phyloP scores from a whole-genome alignment of 2,797 vertebrate genomes.

The Tinamus major region DNA sequence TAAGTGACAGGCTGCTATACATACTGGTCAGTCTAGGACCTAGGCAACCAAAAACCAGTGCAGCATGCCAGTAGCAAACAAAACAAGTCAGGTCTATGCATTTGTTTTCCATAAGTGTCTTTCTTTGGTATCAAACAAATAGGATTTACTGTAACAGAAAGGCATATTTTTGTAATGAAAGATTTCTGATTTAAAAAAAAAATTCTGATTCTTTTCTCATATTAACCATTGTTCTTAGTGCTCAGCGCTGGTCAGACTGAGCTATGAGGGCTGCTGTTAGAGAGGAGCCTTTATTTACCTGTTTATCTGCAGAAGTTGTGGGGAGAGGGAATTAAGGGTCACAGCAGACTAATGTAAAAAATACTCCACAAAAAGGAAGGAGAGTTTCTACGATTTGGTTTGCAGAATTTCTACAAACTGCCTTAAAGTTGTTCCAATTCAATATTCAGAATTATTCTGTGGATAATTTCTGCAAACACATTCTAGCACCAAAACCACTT shows the following conservation, averaged over 20 bases:
- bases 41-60: background rate
- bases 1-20: background rate
- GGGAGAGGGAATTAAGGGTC: background rate
- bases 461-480: conserved; percentile 49
- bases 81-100: background rate
- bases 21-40: background rate
- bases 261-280: background rate
- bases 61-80: background rate
- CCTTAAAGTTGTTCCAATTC: background rate
- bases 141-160: background rate
- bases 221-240: background rate
- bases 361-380: background rate
- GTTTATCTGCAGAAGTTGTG: background rate
- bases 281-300: background rate
- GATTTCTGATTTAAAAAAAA: background rate
- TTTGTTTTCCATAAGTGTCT: background rate
- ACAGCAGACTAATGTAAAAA: background rate
- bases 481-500: background rate
- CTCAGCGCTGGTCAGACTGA: background rate
- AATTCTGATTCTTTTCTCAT: background rate
- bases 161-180: background rate
- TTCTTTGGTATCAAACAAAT: background rate
- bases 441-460: conserved; percentile 28
- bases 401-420: background rate
- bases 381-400: background rate